A percentile compares a stretch with the other conserved stretches of the same genome.
Conservation (phyloP, 2,888 invertebrate species). For the Lordiphosa andalusiaca region DNA sequence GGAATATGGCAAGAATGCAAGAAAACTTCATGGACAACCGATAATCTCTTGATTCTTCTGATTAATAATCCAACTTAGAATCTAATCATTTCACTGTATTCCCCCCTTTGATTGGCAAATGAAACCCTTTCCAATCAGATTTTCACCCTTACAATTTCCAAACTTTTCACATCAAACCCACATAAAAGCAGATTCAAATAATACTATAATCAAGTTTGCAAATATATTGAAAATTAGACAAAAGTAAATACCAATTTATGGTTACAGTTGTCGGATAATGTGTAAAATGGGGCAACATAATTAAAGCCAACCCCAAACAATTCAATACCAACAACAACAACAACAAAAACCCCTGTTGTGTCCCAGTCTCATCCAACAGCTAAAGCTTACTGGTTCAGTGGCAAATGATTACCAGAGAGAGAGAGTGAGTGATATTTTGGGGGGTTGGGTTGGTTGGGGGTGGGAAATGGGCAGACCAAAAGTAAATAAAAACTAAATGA, state of each 20-base stretch:
- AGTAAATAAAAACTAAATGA: constrained; percentile 65
- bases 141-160: too few relatives aligned
- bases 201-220: constrained; percentile 24
- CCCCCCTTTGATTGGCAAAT: too few relatives aligned
- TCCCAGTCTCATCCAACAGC: background rate
- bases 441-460: too few relatives aligned
- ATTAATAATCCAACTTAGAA: too few relatives aligned
- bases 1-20: too few relatives aligned
- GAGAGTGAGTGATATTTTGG: background rate
- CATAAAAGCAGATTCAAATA: too few relatives aligned
- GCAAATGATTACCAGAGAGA: constrained; percentile 9
- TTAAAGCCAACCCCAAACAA: constrained; percentile 24
- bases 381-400: constrained; percentile 21
- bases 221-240: constrained; percentile 20
- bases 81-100: too few relatives aligned
- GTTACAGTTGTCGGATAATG: constrained; percentile 6
- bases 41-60: too few relatives aligned
- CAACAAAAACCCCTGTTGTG: too few relatives aligned
- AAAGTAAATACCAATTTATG: constrained; percentile 13
- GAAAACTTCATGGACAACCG: too few relatives aligned
- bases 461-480: constrained; percentile 18
- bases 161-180: too few relatives aligned
- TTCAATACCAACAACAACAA: background rate
- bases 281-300: constrained; percentile 31
- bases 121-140: too few relatives aligned